Percentiles rank a stretch among this genome's conserved stretches.
These are phyloP conservation scores for Phaedon cochleariae DNA, from an alignment of 2,888 invertebrate genomes.

Conservation along the genomic window DNA sequence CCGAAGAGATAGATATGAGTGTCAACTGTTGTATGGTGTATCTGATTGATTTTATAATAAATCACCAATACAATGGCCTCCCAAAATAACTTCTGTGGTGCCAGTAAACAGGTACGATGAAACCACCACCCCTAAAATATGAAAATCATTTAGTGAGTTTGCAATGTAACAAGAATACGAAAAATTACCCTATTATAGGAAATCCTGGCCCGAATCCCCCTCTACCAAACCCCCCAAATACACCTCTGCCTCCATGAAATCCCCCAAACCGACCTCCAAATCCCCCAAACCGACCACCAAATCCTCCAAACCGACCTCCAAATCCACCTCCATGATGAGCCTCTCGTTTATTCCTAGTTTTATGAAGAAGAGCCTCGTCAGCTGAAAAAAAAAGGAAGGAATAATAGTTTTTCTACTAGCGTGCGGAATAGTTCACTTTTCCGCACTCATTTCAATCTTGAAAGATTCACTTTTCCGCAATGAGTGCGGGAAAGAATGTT, in stretches of 20 bases:
- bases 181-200: too few relatives aligned
- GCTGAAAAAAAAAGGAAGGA: not conserved
- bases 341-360: not conserved
- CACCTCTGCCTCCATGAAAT: conserved; percentile 9
- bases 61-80: not conserved
- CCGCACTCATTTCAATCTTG: too few relatives aligned
- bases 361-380: not conserved
- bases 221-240: conserved; percentile 21
- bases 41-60: too few relatives aligned
- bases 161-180: not conserved
- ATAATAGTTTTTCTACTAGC: too few relatives aligned
- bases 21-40: too few relatives aligned
- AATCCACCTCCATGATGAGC: conserved; percentile 22
- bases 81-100: conserved; percentile 12
- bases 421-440: too few relatives aligned
- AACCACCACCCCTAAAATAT: conserved; percentile 26
- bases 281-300: conserved; percentile 18
- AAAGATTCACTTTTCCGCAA: too few relatives aligned
- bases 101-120: conserved; percentile 4
- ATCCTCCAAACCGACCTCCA: conserved; percentile 20
- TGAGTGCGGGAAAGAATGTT: too few relatives aligned
- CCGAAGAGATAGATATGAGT: too few relatives aligned
- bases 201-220: too few relatives aligned
- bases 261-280: conserved; percentile 10
- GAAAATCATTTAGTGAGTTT: not conserved